A percentile compares a stretch with the other conserved stretches of the same genome.
These are phyloP conservation scores for Enteromius treurensis DNA, from an alignment of 2,797 vertebrate genomes.

Conservation along the genomic window DNA sequence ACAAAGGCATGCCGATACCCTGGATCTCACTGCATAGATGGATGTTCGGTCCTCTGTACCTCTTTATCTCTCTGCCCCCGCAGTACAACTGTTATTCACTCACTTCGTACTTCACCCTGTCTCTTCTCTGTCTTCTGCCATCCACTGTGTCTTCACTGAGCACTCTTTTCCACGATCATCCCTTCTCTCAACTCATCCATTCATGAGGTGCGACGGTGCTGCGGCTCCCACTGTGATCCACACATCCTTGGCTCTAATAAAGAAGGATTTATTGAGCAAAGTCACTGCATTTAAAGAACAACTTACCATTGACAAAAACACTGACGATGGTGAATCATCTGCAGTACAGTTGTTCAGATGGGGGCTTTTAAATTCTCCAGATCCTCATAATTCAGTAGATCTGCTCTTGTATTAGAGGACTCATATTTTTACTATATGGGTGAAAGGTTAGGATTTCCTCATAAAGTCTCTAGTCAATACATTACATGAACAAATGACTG, in stretches of 20 bases:
- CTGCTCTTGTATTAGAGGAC: constrained; percentile 7
- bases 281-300: constrained; percentile 8
- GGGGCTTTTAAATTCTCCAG: constrained; percentile 4
- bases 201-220: constrained; percentile 54
- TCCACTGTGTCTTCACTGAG: constrained; percentile 18
- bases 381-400: neutral
- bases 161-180: constrained; percentile 38
- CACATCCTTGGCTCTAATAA: constrained; percentile 5
- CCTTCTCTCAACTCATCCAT: constrained; percentile 59
- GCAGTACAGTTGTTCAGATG: constrained; percentile 7
- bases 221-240: constrained; percentile 37
- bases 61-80: constrained; percentile 1
- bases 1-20: constrained; percentile 20
- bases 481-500: constrained; percentile 2
- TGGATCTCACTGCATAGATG: constrained; percentile 53
- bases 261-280: constrained; percentile 27
- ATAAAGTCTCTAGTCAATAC: constrained; percentile 9
- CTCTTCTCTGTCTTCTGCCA: constrained; percentile 2
- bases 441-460: constrained; percentile 34
- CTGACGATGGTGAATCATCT: constrained; percentile 8
- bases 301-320: constrained; percentile 20
- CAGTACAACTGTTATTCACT: constrained; percentile 19
- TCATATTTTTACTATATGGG: constrained; percentile 10
- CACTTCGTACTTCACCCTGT: neutral
- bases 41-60: constrained; percentile 47